Conservation (phyloP, 2,113 vertebrate genomes). For the Nesoenas mayeri region DNA sequence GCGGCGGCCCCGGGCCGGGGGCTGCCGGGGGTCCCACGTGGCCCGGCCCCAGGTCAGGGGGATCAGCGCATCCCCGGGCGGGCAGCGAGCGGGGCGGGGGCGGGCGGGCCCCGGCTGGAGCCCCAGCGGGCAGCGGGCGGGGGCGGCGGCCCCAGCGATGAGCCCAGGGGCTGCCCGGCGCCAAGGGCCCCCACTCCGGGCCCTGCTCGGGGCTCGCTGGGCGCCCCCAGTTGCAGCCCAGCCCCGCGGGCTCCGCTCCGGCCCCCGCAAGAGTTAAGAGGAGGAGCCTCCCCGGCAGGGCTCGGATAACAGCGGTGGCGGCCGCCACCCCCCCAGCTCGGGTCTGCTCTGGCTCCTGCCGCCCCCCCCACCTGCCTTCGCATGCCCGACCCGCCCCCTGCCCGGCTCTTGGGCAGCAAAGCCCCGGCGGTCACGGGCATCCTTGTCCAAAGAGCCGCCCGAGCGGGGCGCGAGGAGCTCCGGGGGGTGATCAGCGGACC, state of each 20-base stretch:
- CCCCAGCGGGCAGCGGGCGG: too few species aligned
- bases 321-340: not conserved
- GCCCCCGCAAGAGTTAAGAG: slow-evolving; percentile 26
- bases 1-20: not conserved
- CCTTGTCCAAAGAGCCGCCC: not conserved
- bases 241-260: not conserved
- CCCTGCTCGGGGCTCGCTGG: not conserved
- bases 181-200: too few species aligned
- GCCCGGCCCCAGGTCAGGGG: not conserved
- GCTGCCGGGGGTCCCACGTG: not conserved
- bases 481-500: not conserved
- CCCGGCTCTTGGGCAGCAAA: too few species aligned
- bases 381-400: not conserved
- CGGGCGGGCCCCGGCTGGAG: not conserved
- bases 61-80: not conserved
- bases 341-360: not conserved
- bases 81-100: not conserved
- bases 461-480: not conserved
- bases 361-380: not conserved
- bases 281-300: not conserved
- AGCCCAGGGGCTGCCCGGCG: not conserved
- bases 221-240: not conserved
- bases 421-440: not conserved
- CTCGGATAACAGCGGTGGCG: not conserved
- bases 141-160: too few species aligned